Evolutionary conservation across 2,888 invertebrate genomes (phyloP).

Genomic region (Lordiphosa andalusiaca): DNA sequence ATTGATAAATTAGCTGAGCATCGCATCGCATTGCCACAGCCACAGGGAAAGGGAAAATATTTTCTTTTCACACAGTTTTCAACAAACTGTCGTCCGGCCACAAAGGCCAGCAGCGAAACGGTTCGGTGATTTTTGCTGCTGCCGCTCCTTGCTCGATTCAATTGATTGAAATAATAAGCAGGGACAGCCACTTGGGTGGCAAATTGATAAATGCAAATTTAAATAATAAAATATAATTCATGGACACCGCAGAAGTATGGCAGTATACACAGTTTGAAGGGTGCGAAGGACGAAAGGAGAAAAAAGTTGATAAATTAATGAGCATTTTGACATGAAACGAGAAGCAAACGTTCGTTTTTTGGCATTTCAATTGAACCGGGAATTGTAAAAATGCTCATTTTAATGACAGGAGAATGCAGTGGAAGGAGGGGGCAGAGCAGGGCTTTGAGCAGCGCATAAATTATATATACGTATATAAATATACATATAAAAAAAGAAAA

Average conservation of each 20-base stretch:
- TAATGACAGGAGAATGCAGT: neutral
- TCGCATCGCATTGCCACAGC: too few relatives aligned
- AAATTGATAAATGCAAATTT: slow-evolving; percentile 42
- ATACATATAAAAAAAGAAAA: too few relatives aligned
- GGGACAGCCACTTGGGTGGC: slow-evolving; percentile 22
- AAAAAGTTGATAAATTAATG: slow-evolving; percentile 9
- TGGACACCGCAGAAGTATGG: slow-evolving; percentile 1
- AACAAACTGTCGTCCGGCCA: slow-evolving; percentile 5
- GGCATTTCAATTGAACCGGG: slow-evolving; percentile 5
- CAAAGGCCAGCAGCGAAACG: slow-evolving; percentile 7
- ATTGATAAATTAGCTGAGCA: slow-evolving; percentile 69
- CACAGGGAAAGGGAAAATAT: slow-evolving; percentile 1
- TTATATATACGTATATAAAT: too few relatives aligned
- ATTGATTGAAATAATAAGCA: slow-evolving; percentile 50
- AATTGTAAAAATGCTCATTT: neutral
- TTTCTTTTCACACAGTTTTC: slow-evolving; percentile 12
- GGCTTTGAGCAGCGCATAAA: too few relatives aligned
- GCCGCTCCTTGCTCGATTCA: slow-evolving; percentile 13
- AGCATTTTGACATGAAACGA: neutral
- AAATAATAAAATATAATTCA: slow-evolving; percentile 2
- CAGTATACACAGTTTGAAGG: slow-evolving; percentile 2
- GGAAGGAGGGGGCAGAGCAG: too few relatives aligned
- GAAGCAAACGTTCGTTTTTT: slow-evolving; percentile 3
- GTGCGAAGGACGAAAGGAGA: neutral
- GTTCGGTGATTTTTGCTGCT: slow-evolving; percentile 20